Conservation (phyloP, 2,797 vertebrate genomes). For the Lacerta viridis region DNA sequence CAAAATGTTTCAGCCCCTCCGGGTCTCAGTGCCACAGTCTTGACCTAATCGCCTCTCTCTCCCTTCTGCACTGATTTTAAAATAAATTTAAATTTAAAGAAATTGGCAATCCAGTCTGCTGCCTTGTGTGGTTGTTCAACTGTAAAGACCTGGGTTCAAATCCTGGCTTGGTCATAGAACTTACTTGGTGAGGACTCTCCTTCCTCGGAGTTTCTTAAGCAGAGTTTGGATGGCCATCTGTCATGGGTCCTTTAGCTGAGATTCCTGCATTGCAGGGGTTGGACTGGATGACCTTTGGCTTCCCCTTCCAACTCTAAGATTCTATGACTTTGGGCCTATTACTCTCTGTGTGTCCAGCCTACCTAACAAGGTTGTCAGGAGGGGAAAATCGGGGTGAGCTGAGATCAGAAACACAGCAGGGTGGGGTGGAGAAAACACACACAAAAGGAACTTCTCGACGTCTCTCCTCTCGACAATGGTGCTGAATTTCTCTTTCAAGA, state of each 20-base stretch:
- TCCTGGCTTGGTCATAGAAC: not conserved
- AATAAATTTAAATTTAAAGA: not conserved
- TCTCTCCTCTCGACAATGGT: not conserved
- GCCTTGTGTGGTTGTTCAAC: not conserved
- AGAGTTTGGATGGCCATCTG: too few relatives aligned
- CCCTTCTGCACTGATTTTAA: not conserved
- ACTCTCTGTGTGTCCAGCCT: not conserved
- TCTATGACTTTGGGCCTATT: not conserved
- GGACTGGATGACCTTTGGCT: too few relatives aligned
- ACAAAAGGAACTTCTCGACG: rapidly evolving
- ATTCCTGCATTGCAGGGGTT: too few relatives aligned
- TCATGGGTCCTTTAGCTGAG: too few relatives aligned
- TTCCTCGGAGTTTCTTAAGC: too few relatives aligned
- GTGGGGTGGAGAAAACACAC: not conserved
- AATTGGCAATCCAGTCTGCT: not conserved
- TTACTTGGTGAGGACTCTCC: not conserved
- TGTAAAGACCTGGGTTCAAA: not conserved
- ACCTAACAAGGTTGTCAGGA: not conserved
- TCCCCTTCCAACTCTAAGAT: too few relatives aligned
- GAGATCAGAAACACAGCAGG: not conserved
- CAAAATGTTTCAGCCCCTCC: not conserved
- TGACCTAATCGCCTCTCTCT: too few relatives aligned
- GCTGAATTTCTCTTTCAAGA: not conserved
- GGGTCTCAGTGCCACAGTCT: too few relatives aligned
- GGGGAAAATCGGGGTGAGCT: too few relatives aligned